Evolutionary conservation across 2,113 vertebrate species (phyloP).

Genomic region (Dicentrarchus labrax): DNA sequence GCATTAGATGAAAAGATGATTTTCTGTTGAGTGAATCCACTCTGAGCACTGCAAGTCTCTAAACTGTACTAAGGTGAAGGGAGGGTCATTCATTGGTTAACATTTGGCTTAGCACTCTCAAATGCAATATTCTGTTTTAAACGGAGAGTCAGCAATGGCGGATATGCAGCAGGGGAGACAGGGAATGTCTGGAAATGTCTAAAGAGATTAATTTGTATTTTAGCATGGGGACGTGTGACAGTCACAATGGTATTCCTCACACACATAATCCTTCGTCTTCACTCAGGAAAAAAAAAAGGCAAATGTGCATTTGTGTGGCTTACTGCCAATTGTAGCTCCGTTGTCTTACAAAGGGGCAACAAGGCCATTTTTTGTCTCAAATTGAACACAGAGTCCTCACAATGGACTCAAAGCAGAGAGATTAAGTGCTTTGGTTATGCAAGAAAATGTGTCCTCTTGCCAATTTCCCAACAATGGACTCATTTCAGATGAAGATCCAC

Average conservation of each 20-base stretch:
- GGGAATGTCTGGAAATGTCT: slow-evolving; percentile 11
- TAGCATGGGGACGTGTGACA: neutral
- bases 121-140: slow-evolving; percentile 27
- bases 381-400: slow-evolving; percentile 28
- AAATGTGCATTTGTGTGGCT: slow-evolving; percentile 1
- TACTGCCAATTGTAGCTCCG: slow-evolving; percentile 26
- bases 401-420: slow-evolving; percentile 9
- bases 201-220: slow-evolving; percentile 16
- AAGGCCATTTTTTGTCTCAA: slow-evolving; percentile 37
- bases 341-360: slow-evolving; percentile 22
- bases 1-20: slow-evolving; percentile 53
- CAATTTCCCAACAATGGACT: slow-evolving; percentile 52
- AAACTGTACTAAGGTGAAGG: slow-evolving; percentile 38
- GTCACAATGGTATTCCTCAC: slow-evolving; percentile 3
- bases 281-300: neutral
- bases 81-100: slow-evolving; percentile 26
- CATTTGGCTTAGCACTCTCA: slow-evolving; percentile 17
- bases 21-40: slow-evolving; percentile 51
- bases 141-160: neutral
- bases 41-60: slow-evolving; percentile 23
- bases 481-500: slow-evolving; percentile 39
- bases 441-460: slow-evolving; percentile 40
- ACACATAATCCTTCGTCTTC: slow-evolving; percentile 33
- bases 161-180: neutral
- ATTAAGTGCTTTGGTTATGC: slow-evolving; percentile 57